Percentiles rank a stretch among this genome's conserved stretches.
Evolutionary conservation across 2,888 invertebrate species (phyloP).

Genomic region (Cantharis rufa): DNA sequence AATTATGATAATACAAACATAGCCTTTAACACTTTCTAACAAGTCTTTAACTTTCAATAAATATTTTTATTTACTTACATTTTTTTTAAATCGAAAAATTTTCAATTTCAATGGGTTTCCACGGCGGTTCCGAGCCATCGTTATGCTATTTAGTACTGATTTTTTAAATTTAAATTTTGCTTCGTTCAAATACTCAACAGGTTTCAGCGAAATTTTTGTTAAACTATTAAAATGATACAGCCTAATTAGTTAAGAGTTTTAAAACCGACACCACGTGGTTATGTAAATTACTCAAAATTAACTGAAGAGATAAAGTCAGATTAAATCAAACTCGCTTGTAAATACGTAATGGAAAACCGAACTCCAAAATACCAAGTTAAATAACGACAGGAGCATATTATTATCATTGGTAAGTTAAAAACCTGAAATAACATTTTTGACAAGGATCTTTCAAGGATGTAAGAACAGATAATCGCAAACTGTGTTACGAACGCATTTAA

Average conservation of each 20-base stretch:
- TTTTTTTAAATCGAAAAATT: not conserved
- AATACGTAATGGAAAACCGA: not conserved
- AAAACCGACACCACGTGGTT: not conserved
- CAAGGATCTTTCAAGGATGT: not conserved
- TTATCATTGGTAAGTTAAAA: not conserved
- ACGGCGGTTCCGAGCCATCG: not conserved
- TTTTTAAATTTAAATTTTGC: not conserved
- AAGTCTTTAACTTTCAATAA: not conserved
- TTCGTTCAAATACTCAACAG: not conserved
- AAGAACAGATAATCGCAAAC: not conserved
- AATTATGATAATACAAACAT: not conserved
- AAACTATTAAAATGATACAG: not conserved
- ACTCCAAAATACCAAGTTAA: not conserved
- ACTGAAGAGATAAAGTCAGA: not conserved
- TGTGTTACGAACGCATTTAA: not conserved
- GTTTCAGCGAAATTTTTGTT: not conserved
- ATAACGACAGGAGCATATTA: not conserved
- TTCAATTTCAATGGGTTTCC: not conserved
- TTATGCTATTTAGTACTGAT: not conserved
- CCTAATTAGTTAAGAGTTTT: not conserved
- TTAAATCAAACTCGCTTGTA: not conserved
- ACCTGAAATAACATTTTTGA: not conserved
- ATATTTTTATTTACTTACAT: not conserved
- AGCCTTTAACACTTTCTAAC: not conserved
- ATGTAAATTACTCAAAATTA: not conserved